Evolutionary conservation across 2,113 vertebrate genomes (phyloP).

Genomic region (Caracal caracal): DNA sequence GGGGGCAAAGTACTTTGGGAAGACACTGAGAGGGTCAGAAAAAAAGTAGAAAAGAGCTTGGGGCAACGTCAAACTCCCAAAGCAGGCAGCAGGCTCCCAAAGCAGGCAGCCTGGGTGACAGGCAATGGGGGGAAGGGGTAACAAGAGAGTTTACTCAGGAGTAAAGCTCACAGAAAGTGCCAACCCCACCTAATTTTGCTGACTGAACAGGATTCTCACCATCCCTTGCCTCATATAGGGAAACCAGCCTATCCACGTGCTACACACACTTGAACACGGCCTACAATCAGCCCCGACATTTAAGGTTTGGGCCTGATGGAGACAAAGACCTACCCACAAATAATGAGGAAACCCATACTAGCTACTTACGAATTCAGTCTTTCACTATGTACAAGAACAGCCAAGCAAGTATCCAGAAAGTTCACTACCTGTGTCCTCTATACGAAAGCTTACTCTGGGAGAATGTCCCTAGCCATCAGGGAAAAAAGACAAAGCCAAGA

Average conservation of each 20-base stretch:
- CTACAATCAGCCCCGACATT: background rate
- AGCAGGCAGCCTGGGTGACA: background rate
- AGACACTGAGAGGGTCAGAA: background rate
- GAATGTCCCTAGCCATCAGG: background rate
- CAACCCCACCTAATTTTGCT: background rate
- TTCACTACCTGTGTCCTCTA: background rate
- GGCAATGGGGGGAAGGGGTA: background rate
- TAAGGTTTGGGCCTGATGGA: background rate
- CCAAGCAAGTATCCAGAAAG: background rate
- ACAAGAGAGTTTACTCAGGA: background rate
- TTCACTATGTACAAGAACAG: background rate
- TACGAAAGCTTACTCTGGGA: background rate
- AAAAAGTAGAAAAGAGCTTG: background rate
- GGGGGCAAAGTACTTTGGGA: background rate
- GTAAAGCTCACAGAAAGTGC: background rate
- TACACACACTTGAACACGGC: background rate
- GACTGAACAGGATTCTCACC: background rate
- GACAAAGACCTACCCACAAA: background rate
- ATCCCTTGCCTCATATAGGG: background rate
- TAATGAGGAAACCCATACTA: background rate
- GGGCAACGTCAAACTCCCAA: background rate
- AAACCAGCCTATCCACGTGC: background rate
- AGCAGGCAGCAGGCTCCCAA: background rate
- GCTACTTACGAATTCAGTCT: background rate
- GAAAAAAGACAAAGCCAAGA: background rate